These are phyloP conservation scores for Lasioglossum calceatum DNA, from an alignment of 2,888 invertebrate genomes.

Conservation along the genomic window DNA sequence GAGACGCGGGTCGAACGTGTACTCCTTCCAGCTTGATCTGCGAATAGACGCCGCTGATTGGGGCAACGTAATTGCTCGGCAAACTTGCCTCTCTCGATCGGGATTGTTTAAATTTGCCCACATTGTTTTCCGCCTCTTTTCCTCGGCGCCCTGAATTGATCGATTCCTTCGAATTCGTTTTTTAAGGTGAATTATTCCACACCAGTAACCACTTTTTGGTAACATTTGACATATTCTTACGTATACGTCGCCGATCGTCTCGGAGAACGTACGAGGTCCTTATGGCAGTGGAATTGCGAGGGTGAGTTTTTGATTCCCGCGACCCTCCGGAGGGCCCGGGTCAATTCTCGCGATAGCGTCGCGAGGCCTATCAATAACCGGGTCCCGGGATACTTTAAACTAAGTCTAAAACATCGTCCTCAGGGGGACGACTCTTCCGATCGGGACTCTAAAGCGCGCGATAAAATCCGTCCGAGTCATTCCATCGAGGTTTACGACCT, in stretches of 20 bases:
- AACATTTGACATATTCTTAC: neutral
- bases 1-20: conserved; percentile 16
- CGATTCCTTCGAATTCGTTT: neutral
- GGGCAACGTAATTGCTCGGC: conserved; percentile 45
- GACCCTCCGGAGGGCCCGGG: conserved; percentile 40
- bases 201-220: neutral
- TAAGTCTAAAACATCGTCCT: conserved; percentile 83
- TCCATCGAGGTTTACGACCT: conserved; percentile 68
- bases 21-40: conserved; percentile 29
- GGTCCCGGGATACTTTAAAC: conserved; percentile 80
- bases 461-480: conserved; percentile 73
- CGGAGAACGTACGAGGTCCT: neutral
- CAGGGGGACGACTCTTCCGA: conserved; percentile 74
- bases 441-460: conserved; percentile 70
- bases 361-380: conserved; percentile 75
- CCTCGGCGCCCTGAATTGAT: neutral
- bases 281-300: neutral
- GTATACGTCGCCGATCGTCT: neutral
- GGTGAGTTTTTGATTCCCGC: conserved; percentile 28
- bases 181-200: neutral
- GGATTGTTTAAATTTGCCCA: neutral
- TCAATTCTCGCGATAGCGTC: conserved; percentile 68
- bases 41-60: conserved; percentile 52
- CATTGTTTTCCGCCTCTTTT: neutral
- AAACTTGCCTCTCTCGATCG: neutral